Conservation (phyloP, 2,888 invertebrate genomes). For the Pollenia amentaria region DNA sequence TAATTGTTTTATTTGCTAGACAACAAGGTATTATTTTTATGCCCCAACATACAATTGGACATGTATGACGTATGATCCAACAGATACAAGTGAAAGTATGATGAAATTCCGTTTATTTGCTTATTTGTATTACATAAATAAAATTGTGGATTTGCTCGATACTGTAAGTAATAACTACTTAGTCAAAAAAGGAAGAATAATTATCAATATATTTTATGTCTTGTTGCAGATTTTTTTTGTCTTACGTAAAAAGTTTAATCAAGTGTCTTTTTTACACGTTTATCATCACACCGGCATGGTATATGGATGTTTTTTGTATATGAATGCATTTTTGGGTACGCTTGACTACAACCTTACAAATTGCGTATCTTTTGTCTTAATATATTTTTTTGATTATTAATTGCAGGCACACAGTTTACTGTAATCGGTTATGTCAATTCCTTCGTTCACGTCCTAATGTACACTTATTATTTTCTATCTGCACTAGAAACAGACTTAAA, state of each 20-base stretch:
- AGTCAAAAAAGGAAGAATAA: too few relatives aligned
- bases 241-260: constrained; percentile 90
- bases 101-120: not conserved
- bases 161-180: constrained; percentile 18
- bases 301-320: constrained; percentile 86
- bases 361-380: too few relatives aligned
- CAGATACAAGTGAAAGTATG: not conserved
- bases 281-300: constrained; percentile 93
- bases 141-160: constrained; percentile 18
- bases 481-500: constrained; percentile 89
- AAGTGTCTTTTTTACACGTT: constrained; percentile 91
- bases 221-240: constrained; percentile 87
- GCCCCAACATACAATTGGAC: constrained; percentile 25
- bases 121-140: constrained; percentile 31
- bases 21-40: constrained; percentile 2
- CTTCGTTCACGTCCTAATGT: constrained; percentile 92
- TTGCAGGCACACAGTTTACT: constrained; percentile 88
- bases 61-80: constrained; percentile 4
- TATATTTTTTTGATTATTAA: not conserved
- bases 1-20: not conserved
- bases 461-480: constrained; percentile 89
- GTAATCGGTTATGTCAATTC: constrained; percentile 89
- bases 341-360: too few relatives aligned
- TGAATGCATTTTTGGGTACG: constrained; percentile 85
- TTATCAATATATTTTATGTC: not conserved